A percentile compares a stretch with the other conserved stretches of the same genome.
These are phyloP conservation scores for Galleria mellonella DNA, from an alignment of 1,140 invertebrate species.

Conservation along the genomic window DNA sequence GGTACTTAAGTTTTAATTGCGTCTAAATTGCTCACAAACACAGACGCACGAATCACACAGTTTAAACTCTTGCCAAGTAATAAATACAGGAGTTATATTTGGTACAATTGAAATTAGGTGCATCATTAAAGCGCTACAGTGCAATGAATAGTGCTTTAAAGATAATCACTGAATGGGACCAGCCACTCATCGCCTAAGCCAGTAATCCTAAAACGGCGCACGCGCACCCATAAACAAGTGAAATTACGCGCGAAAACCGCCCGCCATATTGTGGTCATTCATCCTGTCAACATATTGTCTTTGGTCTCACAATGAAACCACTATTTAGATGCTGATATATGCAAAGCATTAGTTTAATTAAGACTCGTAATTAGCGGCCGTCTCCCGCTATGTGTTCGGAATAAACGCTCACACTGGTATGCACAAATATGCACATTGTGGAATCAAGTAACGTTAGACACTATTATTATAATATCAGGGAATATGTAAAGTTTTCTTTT, in stretches of 20 bases:
- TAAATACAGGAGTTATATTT: constrained; percentile 68
- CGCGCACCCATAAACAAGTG: constrained; percentile 60
- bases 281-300: constrained; percentile 68
- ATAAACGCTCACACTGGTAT: constrained; percentile 8
- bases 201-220: constrained; percentile 58
- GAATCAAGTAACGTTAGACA: constrained; percentile 7
- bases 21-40: constrained; percentile 38
- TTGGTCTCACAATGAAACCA: constrained; percentile 50
- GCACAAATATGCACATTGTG: constrained; percentile 13
- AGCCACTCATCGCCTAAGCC: constrained; percentile 56
- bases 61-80: constrained; percentile 55
- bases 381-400: not conserved
- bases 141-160: constrained; percentile 45
- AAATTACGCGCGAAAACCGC: constrained; percentile 54
- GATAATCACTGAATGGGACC: constrained; percentile 61
- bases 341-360: constrained; percentile 54
- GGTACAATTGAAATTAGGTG: constrained; percentile 69
- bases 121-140: constrained; percentile 52
- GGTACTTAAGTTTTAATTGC: constrained; percentile 45
- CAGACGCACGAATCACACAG: constrained; percentile 18
- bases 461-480: constrained; percentile 1
- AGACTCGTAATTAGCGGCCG: constrained; percentile 46
- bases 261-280: constrained; percentile 57
- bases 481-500: no score
- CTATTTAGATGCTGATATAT: constrained; percentile 58